Evolutionary conservation across 1,140 invertebrate genomes (phyloP), one percentile per base, ranked within the genome.

Genomic region (Choristoneura fumiferana): DNA sequence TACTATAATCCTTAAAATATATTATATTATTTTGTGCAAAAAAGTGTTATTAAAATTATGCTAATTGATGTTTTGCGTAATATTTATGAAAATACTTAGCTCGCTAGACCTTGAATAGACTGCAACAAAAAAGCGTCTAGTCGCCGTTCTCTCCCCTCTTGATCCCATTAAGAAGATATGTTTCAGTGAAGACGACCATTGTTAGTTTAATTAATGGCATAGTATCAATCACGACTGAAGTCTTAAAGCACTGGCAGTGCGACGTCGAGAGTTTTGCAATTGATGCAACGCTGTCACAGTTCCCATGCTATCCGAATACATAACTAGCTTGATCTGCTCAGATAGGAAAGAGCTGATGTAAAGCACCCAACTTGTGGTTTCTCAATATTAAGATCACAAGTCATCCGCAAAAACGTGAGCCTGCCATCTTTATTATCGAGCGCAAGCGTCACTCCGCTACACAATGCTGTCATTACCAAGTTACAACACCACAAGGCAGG

Each of bases 321-420:
- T 82, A 85, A 85, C 76, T 69, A 78, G 71, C 63, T 65, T 69
- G 79, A 82, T 79, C 60, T 73, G 57, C 53, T 40, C 37, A 65
- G 76, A 85, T 83, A 81, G 74, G 69, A 67, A 73, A 80, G 68
- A 68, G 63, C 49, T 38, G 43, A 10, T 54, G 59, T 81, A 63
- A 69, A 65, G 60, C 57, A 65, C 65, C 67, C 63, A 74, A 61
- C 63, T 63, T 60, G 63, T 64, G 38, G 70, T 81, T 84, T 75
- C 77, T 57, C 72, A 80, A 80, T 81, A 79, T 76, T 69, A 74
- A 77, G 71, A 77, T 73, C 76, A 67, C 57, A 71, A 71, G 53
- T 34, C 64, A 70, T 71, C 72, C 60, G 68, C 73, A 82, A 84
- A 84, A 84, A 84, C 76, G 81, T 84, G 78, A 84, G 76, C 67